phyloP scores from a whole-genome alignment of 1,140 invertebrate species.

The Spodoptera litura region DNA sequence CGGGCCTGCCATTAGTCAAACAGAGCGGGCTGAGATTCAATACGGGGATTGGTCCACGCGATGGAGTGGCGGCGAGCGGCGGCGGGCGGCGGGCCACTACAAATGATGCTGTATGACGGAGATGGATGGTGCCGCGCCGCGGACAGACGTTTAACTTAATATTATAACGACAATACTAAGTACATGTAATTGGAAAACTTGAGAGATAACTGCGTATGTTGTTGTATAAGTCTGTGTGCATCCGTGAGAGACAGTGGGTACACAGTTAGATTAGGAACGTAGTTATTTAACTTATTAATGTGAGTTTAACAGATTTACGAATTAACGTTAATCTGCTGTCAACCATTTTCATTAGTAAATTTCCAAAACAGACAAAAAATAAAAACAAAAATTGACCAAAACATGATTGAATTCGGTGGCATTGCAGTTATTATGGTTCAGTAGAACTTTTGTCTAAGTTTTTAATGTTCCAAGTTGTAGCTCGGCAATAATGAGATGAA shows the following conservation, averaged over 20 bases:
- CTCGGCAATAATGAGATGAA: conserved; percentile 37
- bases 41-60: conserved; percentile 65
- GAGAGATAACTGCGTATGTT: conserved; percentile 26
- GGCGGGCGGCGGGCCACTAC: conserved; percentile 52
- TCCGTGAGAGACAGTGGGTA: conserved; percentile 1
- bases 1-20: conserved; percentile 74
- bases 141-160: conserved; percentile 66
- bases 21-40: conserved; percentile 62
- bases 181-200: conserved; percentile 51
- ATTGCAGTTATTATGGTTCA: neutral
- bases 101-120: conserved; percentile 75
- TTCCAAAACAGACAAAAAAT: neutral
- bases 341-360: neutral
- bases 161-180: conserved; percentile 44
- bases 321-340: too few relatives aligned
- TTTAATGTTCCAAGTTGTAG: conserved; percentile 16
- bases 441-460: conserved; percentile 19
- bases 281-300: too few relatives aligned
- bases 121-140: conserved; percentile 68
- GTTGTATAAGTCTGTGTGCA: neutral
- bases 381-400: neutral
- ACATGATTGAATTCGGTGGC: conserved; percentile 8
- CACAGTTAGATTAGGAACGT: too few relatives aligned
- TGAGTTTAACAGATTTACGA: too few relatives aligned
- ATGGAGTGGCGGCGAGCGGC: conserved; percentile 48